Percentiles rank a stretch among this genome's conserved stretches.
These are phyloP conservation scores for Palaemon carinicauda DNA, from an alignment of 1,140 invertebrate species.

Conservation along the genomic window DNA sequence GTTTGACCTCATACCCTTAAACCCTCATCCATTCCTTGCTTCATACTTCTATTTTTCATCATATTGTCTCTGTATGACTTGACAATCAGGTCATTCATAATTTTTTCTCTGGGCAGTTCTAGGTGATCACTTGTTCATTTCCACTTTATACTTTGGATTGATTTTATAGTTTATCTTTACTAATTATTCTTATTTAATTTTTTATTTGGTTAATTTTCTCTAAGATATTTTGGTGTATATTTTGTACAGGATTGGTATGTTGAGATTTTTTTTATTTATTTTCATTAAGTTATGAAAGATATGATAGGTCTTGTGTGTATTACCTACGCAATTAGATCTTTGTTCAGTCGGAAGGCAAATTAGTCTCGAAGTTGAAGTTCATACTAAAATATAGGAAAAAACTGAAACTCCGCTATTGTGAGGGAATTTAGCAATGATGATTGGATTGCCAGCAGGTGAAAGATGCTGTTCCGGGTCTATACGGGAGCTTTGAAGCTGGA, in stretches of 20 bases:
- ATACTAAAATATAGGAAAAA: neutral
- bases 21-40: neutral
- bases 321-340: too few relatives aligned
- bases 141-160: neutral
- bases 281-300: too few relatives aligned
- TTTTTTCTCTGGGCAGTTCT: too few relatives aligned
- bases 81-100: too few relatives aligned
- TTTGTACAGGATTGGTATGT: neutral
- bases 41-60: neutral
- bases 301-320: too few relatives aligned
- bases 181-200: neutral
- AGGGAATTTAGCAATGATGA: neutral
- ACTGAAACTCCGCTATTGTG: neutral
- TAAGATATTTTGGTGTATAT: neutral
- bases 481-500: slow-evolving; percentile 61
- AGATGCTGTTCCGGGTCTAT: slow-evolving; percentile 72
- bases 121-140: neutral
- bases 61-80: neutral
- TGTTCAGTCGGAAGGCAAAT: too few relatives aligned
- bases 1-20: neutral
- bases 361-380: neutral
- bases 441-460: slow-evolving; percentile 64
- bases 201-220: neutral
- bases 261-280: too few relatives aligned
- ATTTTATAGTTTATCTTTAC: neutral